phyloP scores from a whole-genome alignment of 2,888 invertebrate genomes.

The Leucophora obtusa region DNA sequence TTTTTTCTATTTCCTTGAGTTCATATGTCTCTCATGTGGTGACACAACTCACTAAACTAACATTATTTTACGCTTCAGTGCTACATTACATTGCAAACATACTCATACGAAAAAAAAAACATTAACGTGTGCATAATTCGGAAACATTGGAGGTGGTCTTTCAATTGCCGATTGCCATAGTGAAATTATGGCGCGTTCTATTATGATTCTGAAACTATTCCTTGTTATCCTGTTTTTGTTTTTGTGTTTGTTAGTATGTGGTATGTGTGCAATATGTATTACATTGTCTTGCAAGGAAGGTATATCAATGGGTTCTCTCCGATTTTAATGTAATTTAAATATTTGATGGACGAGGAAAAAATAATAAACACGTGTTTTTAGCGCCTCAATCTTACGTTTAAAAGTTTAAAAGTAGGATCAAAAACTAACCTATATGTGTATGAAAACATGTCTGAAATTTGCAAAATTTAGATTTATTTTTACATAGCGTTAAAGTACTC shows the following conservation, averaged over 20 bases:
- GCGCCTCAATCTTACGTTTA: too few species aligned
- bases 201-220: conserved; percentile 24
- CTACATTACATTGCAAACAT: conserved; percentile 12
- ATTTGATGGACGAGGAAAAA: too few species aligned
- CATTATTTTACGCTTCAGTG: conserved; percentile 62
- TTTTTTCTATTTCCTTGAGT: conserved; percentile 11
- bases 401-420: too few species aligned
- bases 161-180: conserved; percentile 43
- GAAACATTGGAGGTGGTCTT: conserved; percentile 53
- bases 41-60: conserved; percentile 32
- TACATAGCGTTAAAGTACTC: too few species aligned
- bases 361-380: too few species aligned
- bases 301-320: too few species aligned
- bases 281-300: too few species aligned
- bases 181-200: conserved; percentile 60
- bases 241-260: not conserved
- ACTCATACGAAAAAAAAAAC: not conserved
- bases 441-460: too few species aligned
- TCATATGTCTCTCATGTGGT: conserved; percentile 56
- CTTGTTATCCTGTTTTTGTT: conserved; percentile 50
- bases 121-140: conserved; percentile 52
- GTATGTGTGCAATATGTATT: conserved; percentile 1
- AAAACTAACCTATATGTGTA: too few species aligned
- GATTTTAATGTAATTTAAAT: too few species aligned
- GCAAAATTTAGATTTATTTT: too few species aligned